Percentiles rank a stretch among this genome's conserved stretches.
Evolutionary conservation across 2,113 vertebrate genomes (phyloP).

Genomic region (Aythya baeri): DNA sequence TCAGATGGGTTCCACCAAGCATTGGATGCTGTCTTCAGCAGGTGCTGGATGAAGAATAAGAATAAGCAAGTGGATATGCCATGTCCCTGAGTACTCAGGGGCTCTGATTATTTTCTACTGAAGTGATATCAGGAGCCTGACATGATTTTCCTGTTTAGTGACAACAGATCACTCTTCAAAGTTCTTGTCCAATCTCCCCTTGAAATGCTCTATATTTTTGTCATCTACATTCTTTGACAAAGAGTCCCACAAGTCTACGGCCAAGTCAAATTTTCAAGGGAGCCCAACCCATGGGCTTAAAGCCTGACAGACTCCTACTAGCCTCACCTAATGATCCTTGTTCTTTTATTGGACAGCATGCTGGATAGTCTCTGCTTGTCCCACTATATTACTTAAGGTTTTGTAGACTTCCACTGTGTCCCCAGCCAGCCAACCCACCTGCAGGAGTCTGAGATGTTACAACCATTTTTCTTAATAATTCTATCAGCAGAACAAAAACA

Average conservation of each 20-base stretch:
- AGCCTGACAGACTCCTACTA: neutral
- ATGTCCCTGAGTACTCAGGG: neutral
- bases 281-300: neutral
- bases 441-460: neutral
- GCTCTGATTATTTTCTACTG: neutral
- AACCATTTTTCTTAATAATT: neutral
- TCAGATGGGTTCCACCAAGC: neutral
- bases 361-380: neutral
- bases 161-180: neutral
- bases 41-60: neutral
- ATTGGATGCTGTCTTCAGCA: neutral
- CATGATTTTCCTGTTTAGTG: neutral
- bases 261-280: neutral
- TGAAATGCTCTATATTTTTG: neutral
- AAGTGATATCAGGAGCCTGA: neutral
- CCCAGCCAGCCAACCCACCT: neutral
- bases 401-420: neutral
- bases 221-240: neutral
- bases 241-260: neutral
- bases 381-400: neutral
- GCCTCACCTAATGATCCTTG: too few relatives aligned
- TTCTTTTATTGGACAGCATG: neutral
- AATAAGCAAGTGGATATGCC: neutral
- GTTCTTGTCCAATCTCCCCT: neutral
- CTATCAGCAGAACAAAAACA: neutral